phyloP scores from a whole-genome alignment of 2,797 vertebrate species.

The Myotis myotis region DNA sequence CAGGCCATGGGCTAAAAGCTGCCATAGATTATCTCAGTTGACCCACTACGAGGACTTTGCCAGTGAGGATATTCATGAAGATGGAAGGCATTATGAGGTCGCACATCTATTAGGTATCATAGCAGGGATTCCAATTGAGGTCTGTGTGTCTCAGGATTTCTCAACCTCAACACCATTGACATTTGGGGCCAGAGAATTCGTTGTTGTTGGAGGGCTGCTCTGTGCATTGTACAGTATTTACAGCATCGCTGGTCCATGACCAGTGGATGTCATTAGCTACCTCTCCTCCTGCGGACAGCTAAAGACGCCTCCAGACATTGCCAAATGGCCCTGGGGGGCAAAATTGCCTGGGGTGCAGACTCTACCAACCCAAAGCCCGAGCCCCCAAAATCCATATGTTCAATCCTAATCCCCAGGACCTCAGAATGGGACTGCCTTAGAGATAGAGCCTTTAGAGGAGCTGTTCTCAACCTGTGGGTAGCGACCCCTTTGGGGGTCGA shows the following conservation, averaged over 20 bases:
- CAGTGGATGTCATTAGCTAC: neutral
- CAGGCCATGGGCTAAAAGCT: neutral
- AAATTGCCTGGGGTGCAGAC: neutral
- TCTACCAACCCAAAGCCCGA: neutral
- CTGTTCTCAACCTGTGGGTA: no score
- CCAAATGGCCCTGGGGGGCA: neutral
- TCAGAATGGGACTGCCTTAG: neutral
- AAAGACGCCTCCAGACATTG: neutral
- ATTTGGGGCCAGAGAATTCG: neutral
- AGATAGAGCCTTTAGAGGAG: neutral
- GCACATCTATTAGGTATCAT: neutral
- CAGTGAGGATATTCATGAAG: neutral
- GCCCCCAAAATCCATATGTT: neutral
- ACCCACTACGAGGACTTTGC: neutral
- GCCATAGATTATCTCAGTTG: neutral
- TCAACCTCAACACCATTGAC: neutral
- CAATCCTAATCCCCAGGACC: neutral
- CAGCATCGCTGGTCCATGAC: neutral
- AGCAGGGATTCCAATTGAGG: neutral
- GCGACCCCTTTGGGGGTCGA: no score
- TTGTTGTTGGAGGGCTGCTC: neutral
- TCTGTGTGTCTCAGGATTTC: neutral
- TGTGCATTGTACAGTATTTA: neutral
- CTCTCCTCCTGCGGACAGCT: neutral
- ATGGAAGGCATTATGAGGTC: neutral